Evolutionary conservation across 2,113 vertebrate species (phyloP), one percentile per base, ranked within the genome.

Genomic region (Pristiophorus japonicus): DNA sequence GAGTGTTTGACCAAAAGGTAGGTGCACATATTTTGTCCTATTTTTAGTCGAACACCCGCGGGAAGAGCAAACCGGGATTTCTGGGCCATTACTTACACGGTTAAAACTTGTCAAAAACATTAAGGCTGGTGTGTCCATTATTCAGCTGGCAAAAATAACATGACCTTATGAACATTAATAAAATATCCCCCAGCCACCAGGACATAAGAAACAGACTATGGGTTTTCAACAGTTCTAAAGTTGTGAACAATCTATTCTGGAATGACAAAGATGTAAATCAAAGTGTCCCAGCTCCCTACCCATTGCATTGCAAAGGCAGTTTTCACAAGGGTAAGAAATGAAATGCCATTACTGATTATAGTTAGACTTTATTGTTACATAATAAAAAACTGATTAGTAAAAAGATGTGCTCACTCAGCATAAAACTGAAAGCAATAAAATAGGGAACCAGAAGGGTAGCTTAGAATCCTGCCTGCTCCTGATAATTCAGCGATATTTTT

Each of bases 261-360:
- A 38, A 63, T 63, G 88, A 92, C 59, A 38, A 38, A 63, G 34
- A 91, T 63, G 55, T 63, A 62, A 14, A 55, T 92, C n/a, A 63
- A 81, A 81, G 38, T 81, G 38, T 45, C 18, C 55, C 62, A 16
- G 34, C 62, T 42, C 38, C 55, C 55, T 63, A 62, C 14, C 55
- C 59, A 62, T 45, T 92, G 88, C 55, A 63, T 92, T 63, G 62
- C 59, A 92, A 42, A 24, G 34, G 20, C 34, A 63, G 59, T 63
- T 63, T 92, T 38, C 59, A 92, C 59, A 65, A 65, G 47, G 85
- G 27, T 59, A 14, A 12, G 85, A 55, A 34, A 92, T 63, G 51
- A 22, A 92, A 92, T 65, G 20, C 88, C 59, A 92, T 65, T 65
- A 92, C 88, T 92, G 88, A 92, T 92, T 92, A 92, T 65, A 63